A percentile compares a stretch with the other conserved stretches of the same genome.
These are phyloP conservation scores for Pollenia labialis DNA, from an alignment of 2,888 invertebrate genomes.

Conservation along the genomic window DNA sequence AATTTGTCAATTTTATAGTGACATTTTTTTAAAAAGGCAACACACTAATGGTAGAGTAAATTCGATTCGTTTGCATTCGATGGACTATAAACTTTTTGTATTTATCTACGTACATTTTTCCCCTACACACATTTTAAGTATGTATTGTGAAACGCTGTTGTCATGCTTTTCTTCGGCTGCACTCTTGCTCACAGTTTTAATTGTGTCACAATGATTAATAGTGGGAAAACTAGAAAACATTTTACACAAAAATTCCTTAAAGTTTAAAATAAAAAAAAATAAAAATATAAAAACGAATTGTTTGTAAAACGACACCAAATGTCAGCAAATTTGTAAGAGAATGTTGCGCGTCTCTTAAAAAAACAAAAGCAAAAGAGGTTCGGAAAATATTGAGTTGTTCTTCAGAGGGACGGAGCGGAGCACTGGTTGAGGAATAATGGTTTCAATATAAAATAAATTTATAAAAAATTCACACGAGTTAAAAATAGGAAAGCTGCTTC, in stretches of 20 bases:
- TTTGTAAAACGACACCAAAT: constrained; percentile 62
- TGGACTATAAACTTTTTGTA: background rate
- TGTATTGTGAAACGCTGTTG: constrained; percentile 1
- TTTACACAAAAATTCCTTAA: constrained; percentile 28
- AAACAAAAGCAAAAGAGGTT: background rate
- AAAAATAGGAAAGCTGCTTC: background rate
- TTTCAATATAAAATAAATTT: constrained; percentile 23
- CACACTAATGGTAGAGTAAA: background rate
- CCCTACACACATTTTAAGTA: background rate
- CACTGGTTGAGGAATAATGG: background rate
- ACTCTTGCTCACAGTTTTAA: constrained; percentile 50
- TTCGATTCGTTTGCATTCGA: background rate
- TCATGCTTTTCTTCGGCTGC: constrained; percentile 4
- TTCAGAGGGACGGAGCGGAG: background rate
- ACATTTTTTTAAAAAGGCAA: too few species aligned
- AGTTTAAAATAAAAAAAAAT: constrained; percentile 12
- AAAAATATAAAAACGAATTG: constrained; percentile 19
- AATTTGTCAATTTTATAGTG: too few species aligned
- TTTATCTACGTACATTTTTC: background rate
- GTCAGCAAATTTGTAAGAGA: constrained; percentile 64
- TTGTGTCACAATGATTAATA: constrained; percentile 70
- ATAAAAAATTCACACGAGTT: background rate
- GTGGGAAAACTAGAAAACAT: constrained; percentile 55
- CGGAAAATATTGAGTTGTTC: background rate
- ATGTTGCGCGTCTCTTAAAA: constrained; percentile 35